Base-by-base conservation (phyloP, 1,140 invertebrate species). In the Watersipora subatra region DNA sequence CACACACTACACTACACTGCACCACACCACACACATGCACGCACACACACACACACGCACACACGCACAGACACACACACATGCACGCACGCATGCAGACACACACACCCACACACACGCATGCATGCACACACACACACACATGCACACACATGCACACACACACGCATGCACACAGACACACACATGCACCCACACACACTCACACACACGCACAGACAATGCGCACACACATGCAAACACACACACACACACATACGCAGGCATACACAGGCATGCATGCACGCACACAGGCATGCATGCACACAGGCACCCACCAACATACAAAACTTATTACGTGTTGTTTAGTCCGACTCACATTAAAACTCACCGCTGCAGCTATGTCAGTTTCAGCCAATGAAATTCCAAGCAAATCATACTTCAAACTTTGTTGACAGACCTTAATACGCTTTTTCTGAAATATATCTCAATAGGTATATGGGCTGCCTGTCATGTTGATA, bases 1-100 rank as follows among this genome's bases (percentile, higher is more conserved):
- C 86, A 86, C 81, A 87, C 85, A 73, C 83, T 87, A 88, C 80
- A 85, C 87, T 86, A 88, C 84, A 46, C n/a, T 46, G n/a, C n/a
- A 46, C 34, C n/a, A 46, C n/a, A 46, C 34, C n/a, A 46, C 34
- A 46, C 34, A 46, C 34, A 46, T 46, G n/a, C 34, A 46, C 34
- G n/a, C 34, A 46, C 34, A 46, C 34, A 46, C 34, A 46, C 34
- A 46, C 34, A 46, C 34, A 46, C 34, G n/a, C 34, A 46, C 34
- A 46, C 34, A 46, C 34, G n/a, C 34, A 46, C 34, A 46, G 7
- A 46, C 34, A 46, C 34, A 46, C 34, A n/a, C 34, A 46, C 34
- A 46, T n/a, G 34, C 34, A 46, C 34, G n/a, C 34, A n/a, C 34
- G n/a, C 34, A 46, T n/a, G 34, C 34, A 46, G 7, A 46, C 34